phyloP scores from a whole-genome alignment of 2,888 invertebrate genomes.

The Campaea margaritaria region DNA sequence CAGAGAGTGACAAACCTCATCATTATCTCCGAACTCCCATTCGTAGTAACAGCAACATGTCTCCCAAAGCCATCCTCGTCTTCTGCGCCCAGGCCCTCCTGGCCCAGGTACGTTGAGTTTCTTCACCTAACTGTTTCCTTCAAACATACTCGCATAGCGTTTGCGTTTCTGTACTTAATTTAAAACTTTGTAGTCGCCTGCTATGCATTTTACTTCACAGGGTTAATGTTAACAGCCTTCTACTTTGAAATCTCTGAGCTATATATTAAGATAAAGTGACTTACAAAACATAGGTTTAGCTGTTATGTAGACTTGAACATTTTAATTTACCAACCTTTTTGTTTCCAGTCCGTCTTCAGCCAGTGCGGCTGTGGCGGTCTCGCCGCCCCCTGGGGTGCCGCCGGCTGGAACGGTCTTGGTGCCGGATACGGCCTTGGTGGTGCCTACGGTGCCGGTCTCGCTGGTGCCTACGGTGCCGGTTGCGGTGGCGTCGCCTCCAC shows the following conservation, averaged over 20 bases:
- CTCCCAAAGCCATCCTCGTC: slow-evolving; percentile 34
- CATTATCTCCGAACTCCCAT: background rate
- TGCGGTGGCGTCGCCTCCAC: slow-evolving; percentile 24
- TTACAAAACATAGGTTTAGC: too few species aligned
- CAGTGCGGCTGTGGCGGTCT: background rate
- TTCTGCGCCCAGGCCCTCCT: slow-evolving; percentile 45
- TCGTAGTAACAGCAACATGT: slow-evolving; percentile 33
- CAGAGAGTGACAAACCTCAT: background rate
- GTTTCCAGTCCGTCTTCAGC: slow-evolving; percentile 11
- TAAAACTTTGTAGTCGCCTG: too few species aligned
- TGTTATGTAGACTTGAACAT: too few species aligned
- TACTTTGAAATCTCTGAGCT: too few species aligned
- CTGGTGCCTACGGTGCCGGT: slow-evolving; percentile 20
- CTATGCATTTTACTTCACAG: too few species aligned
- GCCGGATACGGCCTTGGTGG: slow-evolving; percentile 14
- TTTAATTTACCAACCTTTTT: background rate
- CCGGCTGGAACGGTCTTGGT: slow-evolving; percentile 1
- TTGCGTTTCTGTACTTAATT: too few species aligned
- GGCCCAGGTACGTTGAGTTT: slow-evolving; percentile 34
- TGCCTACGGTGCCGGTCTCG: slow-evolving; percentile 6
- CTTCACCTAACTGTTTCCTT: background rate
- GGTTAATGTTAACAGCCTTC: too few species aligned
- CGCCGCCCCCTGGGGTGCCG: background rate
- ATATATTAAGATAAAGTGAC: too few species aligned
- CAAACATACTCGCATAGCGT: too few species aligned